These are phyloP conservation scores for Hystrix cristata DNA, from an alignment of 2,113 vertebrate species.

Conservation along the genomic window DNA sequence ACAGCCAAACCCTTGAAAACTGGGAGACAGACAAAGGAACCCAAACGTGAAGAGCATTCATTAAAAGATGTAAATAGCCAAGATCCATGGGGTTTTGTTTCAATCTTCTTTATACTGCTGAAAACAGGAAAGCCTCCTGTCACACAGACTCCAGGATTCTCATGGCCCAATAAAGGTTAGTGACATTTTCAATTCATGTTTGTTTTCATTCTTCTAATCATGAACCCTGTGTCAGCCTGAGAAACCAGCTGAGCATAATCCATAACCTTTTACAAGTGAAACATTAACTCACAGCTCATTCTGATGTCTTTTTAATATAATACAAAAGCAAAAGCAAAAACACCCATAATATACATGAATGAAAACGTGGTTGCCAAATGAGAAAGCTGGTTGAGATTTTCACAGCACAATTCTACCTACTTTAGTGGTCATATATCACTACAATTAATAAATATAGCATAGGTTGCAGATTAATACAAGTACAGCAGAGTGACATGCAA, in stretches of 20 bases:
- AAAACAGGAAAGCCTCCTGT: slow-evolving; percentile 90
- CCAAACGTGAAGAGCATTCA: slow-evolving; percentile 89
- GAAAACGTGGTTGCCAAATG: slow-evolving; percentile 77
- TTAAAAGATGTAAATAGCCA: slow-evolving; percentile 90
- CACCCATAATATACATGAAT: slow-evolving; percentile 80
- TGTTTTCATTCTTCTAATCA: slow-evolving; percentile 90
- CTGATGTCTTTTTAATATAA: slow-evolving; percentile 86
- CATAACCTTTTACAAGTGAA: slow-evolving; percentile 89
- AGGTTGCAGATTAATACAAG: neutral
- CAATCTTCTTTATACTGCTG: slow-evolving; percentile 87
- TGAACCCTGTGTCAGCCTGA: slow-evolving; percentile 85
- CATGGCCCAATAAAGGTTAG: slow-evolving; percentile 86
- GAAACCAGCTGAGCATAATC: slow-evolving; percentile 89
- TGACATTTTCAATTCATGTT: slow-evolving; percentile 90
- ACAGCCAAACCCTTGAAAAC: slow-evolving; percentile 88
- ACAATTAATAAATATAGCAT: neutral
- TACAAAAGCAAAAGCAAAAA: slow-evolving; percentile 84
- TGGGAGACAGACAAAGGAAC: slow-evolving; percentile 86
- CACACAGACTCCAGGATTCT: slow-evolving; percentile 87
- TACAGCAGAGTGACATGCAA: neutral
- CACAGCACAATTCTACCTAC: slow-evolving; percentile 15
- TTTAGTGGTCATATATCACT: neutral
- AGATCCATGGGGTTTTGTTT: slow-evolving; percentile 88
- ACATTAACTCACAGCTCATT: slow-evolving; percentile 87
- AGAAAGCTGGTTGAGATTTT: slow-evolving; percentile 79